Conservation (phyloP, 2,113 vertebrate species). For the Ceyx margarethae region DNA sequence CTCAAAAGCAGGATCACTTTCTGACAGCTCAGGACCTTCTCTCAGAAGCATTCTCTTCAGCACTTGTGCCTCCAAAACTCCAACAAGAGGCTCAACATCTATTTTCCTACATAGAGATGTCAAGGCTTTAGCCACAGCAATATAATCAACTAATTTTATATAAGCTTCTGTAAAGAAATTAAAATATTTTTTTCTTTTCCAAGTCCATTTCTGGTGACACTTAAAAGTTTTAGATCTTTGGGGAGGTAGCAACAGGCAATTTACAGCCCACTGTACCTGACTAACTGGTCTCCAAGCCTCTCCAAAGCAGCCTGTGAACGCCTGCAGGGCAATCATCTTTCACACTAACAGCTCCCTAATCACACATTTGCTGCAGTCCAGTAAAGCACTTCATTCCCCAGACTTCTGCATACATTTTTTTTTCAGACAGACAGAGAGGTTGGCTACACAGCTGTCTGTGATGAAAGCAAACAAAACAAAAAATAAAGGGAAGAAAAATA, state of each 20-base stretch:
- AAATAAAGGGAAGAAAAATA: no score
- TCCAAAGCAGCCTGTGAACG: not conserved
- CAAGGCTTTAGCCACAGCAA: not conserved
- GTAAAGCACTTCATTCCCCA: not conserved
- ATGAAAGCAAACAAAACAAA: not conserved
- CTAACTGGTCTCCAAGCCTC: not conserved
- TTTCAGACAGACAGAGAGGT: not conserved
- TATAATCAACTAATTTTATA: not conserved
- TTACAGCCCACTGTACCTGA: not conserved
- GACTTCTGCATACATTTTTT: not conserved
- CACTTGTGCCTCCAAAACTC: not conserved
- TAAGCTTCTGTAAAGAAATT: not conserved
- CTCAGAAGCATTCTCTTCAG: not conserved
- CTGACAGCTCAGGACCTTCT: not conserved
- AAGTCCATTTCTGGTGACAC: not conserved
- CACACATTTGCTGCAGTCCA: not conserved
- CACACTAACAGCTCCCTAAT: conserved; percentile 21
- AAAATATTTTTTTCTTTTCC: not conserved
- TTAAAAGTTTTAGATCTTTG: not conserved
- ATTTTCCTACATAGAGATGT: not conserved
- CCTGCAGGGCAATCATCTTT: conserved; percentile 18
- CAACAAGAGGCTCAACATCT: not conserved
- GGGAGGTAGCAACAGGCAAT: not conserved
- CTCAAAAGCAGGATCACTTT: not conserved
- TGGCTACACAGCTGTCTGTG: not conserved